Evolutionary conservation across 2,113 vertebrate genomes (phyloP).

Genomic region (Plotosus lineatus): DNA sequence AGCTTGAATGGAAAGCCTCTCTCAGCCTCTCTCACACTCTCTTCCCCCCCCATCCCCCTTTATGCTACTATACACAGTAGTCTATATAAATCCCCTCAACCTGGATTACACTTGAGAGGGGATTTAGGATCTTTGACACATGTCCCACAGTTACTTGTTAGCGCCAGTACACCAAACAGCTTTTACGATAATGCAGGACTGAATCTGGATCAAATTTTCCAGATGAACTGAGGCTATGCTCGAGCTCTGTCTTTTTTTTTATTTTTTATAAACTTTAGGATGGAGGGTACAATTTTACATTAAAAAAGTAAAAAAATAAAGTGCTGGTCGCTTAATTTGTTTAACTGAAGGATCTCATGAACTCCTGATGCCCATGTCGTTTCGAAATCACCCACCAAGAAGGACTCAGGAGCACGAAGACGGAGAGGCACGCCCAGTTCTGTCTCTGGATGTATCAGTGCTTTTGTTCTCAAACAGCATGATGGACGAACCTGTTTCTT

Average conservation of each 20-base stretch:
- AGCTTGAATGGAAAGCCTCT: not conserved
- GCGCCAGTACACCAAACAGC: not conserved
- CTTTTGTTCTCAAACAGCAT: not conserved
- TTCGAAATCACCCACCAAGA: not conserved
- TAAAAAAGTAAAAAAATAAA: not conserved
- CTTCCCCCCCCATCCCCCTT: conserved; percentile 35
- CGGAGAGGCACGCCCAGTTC: too few species aligned
- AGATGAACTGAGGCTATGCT: not conserved
- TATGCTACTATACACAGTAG: conserved; percentile 54
- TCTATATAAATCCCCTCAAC: conserved; percentile 73
- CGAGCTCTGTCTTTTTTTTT: not conserved
- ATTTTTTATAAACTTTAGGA: not conserved
- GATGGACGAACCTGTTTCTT: conserved; percentile 7
- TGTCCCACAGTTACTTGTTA: conserved; percentile 60
- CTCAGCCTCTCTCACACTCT: conserved; percentile 19
- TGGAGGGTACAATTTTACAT: not conserved
- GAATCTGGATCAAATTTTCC: conserved; percentile 2
- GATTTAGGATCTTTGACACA: conserved; percentile 81
- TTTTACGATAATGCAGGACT: not conserved
- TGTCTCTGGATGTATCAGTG: not conserved
- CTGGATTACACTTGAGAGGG: conserved; percentile 79
- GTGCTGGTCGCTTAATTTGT: not conserved
- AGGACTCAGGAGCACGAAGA: not conserved
- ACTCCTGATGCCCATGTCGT: not conserved
- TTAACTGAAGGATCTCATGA: not conserved